Evolutionary conservation across 2,888 invertebrate genomes (phyloP).

Genomic region (Pristionchus japonicus): DNA sequence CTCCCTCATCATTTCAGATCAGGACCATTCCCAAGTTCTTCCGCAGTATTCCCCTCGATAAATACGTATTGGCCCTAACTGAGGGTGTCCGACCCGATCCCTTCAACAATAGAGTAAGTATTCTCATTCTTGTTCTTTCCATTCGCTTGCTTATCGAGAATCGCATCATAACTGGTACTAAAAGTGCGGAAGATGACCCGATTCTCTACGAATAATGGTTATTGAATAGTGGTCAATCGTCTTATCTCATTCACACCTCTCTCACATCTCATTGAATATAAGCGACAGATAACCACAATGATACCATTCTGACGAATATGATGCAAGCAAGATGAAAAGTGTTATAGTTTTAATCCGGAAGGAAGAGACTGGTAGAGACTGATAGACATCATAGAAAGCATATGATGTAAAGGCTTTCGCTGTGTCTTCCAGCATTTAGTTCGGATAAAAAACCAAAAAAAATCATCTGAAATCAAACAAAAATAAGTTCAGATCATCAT

Average conservation of each 20-base stretch:
- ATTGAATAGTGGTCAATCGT: neutral
- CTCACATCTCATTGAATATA: neutral
- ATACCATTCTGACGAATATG: neutral
- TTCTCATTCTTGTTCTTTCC: neutral
- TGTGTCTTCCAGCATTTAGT: neutral
- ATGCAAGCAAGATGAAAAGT: neutral
- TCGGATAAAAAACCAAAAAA: neutral
- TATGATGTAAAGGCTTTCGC: neutral
- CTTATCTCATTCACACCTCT: constrained; percentile 16
- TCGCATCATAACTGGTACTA: too few species aligned
- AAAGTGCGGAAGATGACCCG: neutral
- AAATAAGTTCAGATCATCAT: constrained; percentile 56
- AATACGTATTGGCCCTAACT: neutral
- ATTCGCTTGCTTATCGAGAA: too few species aligned
- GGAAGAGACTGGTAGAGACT: neutral
- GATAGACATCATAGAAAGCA: too few species aligned
- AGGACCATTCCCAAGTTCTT: neutral
- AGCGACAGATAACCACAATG: neutral
- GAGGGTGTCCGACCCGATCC: constrained; percentile 34
- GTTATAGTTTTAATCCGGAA: neutral
- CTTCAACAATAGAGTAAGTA: constrained; percentile 1
- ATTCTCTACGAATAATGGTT: neutral
- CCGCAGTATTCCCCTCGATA: neutral
- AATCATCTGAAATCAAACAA: neutral
- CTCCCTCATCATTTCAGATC: too few species aligned